phyloP scores from a whole-genome alignment of 2,888 invertebrate genomes.

The Drosophila merina region DNA sequence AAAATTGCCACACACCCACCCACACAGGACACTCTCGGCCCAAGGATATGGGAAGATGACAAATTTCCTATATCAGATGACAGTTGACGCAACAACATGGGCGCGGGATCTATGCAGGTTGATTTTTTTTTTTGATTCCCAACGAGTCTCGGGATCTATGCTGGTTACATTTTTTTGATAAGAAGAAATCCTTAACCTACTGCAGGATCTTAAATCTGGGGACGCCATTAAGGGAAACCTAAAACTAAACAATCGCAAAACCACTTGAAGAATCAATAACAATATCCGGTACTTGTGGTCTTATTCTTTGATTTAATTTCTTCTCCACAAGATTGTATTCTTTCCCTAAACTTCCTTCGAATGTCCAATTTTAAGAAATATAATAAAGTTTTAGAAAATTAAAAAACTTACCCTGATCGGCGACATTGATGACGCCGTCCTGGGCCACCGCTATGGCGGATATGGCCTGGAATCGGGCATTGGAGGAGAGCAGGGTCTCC shows the following conservation, averaged over 20 bases:
- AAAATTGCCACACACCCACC: slow-evolving; percentile 11
- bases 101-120: background rate
- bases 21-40: background rate
- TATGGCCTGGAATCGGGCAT: slow-evolving; percentile 94
- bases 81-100: slow-evolving; percentile 20
- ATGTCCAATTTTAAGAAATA: background rate
- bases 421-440: slow-evolving; percentile 97
- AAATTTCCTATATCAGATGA: slow-evolving; percentile 50
- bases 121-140: background rate
- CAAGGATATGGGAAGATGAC: slow-evolving; percentile 33
- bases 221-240: too few species aligned
- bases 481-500: slow-evolving; percentile 93
- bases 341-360: too few species aligned
- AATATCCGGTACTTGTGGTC: too few species aligned
- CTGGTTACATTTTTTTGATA: too few species aligned
- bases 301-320: too few species aligned
- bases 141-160: background rate
- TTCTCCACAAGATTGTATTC: too few species aligned
- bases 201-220: too few species aligned
- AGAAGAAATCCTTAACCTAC: too few species aligned
- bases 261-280: too few species aligned
- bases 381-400: background rate
- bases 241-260: too few species aligned
- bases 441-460: slow-evolving; percentile 96
- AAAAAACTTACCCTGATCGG: slow-evolving; percentile 92